Evolutionary conservation across 2,888 invertebrate genomes (phyloP), one percentile per base, ranked within the genome.

Genomic region (Barypeithes pellucidus): DNA sequence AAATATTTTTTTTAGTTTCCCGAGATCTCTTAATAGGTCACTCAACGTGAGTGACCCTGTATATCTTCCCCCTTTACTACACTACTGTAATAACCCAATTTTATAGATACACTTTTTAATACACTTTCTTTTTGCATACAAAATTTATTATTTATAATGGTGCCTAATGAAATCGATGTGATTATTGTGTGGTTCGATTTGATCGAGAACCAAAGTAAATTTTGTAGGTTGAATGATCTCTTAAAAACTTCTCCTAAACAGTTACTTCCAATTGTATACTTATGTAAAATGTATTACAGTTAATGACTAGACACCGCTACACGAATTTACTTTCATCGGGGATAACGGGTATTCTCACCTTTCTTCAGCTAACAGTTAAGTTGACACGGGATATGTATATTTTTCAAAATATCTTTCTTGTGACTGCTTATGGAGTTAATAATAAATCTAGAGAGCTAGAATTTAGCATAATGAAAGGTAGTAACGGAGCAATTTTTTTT

Each of bases 201-300:
- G 14, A 8, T 24, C 12, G 50, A 9, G 14, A 52, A 52, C 14
- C 52, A 29, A 52, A 52, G 29, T 29, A 29, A 24, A 22, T 52
- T 52, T 29, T 29, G 52, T 52, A 52, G 29, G 52, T 24, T 52
- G 52, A 52, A 52, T 52, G 52, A 52, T 52, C 52, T 52, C 52
- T 52, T 52, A 52, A 52, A 47, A 52, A 52, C 24, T 24, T 52
- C 52, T 52, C 14, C 52, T 29, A 29, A 52, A 52, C 52, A 52
- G 52, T 52, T 52, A 52, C 29, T 29, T 52, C 29, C 52, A 52
- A 52, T 52, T 52, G 52, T 52, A 52, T 52, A 66, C 33, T 54
- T 36, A 66, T 66, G 65, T 66, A 66, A 66, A 66, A 66, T 66
- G 50, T 66, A 66, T 66, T 52, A 66, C 65, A 52, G 52, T 66